Base-by-base conservation (phyloP, 2,888 invertebrate genomes). In the Drosophila mulleri region DNA sequence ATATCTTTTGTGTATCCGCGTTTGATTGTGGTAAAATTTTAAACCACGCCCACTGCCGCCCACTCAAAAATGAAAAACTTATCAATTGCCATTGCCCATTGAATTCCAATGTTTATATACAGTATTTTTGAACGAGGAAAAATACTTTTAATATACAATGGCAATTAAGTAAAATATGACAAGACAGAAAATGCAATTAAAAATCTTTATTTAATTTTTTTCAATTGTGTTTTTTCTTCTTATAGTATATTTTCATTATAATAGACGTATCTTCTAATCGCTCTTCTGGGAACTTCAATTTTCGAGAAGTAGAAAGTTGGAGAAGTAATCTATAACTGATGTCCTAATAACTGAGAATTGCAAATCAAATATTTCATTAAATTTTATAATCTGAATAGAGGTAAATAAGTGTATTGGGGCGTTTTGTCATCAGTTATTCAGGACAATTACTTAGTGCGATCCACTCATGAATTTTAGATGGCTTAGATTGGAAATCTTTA, bases 11-110 rank as follows among this genome's bases (percentile, higher is more conserved):
- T 53, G 35, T 37, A 37, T 37, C 52, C 37, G 37, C 20, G 37
- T 37, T 37, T 16, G 37, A 16, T 53, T 20, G 35, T 52, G 52
- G 20, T 53, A 14, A 53, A 53, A 37, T 37, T 20, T 4, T 16
- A 52, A 52, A 11, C 52, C 37, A 53, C 52, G 37, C 52, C 52
- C 52, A 53, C 20, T 23, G 16, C 37, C 37, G 35, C 52, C 37
- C 52, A 53, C 16, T 23, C 16, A 23, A 50, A 18, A 29, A 29
- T 18, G 48, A 48, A 18, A 48, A 29, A 32, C 32, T 32, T 29
- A 32, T 32, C 32, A 50, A 50, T 18, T 50, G 12, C 4, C 14
- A 16, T 47, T 47, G 52, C 9, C 29, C 37, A 35, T 35, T 20
- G 20, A 52, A 20, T 16, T 53, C 9, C 23, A 9, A 18, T 35